Base-by-base conservation (phyloP, 2,113 vertebrate species). In the Malurus alboscapulatus region DNA sequence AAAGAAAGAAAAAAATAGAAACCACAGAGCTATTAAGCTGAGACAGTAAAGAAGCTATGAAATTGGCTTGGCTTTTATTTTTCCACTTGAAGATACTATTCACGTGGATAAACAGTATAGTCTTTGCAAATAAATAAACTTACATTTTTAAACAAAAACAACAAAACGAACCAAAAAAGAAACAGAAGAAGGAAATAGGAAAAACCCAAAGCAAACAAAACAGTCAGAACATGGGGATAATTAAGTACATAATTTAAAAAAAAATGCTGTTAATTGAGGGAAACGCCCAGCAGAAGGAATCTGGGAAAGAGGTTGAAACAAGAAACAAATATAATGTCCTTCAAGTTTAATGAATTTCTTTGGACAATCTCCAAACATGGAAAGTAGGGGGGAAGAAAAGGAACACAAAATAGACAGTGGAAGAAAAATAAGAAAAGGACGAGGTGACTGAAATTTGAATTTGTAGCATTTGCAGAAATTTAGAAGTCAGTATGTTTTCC, bases 261-360 rank as follows among this genome's bases (percentile, higher is more conserved):
- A 95, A 96, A 96, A 93, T 97, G 85, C 88, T 94, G 88, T 95
- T 96, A 97, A 97, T 98, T 97, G 96, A 94, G 94, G 96, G 90
- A 75, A 96, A 96, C 78, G 34, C 69, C 92, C 96, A 89, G 90
- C 76, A 95, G 84, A 67, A 90, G 79, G 89, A 97, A 96, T 96
- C 90, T 95, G 92, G 92, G 89, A 95, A 97, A 94, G 89, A 93
- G 61, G 50, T 90, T 95, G 90, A 91, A 93, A 80, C 75, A 95
- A 97, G 94, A 96, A 96, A 96, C 38, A 96, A 93, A 78, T 95
- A 94, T 76, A 25, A 87, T 93, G 84, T 92, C 91, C 92, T 97
- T 96, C 87, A 88, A 84, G 86, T 93, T 90, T 87, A 93, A 94
- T 88, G 96, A 85, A 91, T 96, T 93, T 94, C 50, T 84, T 91